Base-by-base conservation (phyloP, 2,113 vertebrate genomes). In the Sinosuthora webbiana region DNA sequence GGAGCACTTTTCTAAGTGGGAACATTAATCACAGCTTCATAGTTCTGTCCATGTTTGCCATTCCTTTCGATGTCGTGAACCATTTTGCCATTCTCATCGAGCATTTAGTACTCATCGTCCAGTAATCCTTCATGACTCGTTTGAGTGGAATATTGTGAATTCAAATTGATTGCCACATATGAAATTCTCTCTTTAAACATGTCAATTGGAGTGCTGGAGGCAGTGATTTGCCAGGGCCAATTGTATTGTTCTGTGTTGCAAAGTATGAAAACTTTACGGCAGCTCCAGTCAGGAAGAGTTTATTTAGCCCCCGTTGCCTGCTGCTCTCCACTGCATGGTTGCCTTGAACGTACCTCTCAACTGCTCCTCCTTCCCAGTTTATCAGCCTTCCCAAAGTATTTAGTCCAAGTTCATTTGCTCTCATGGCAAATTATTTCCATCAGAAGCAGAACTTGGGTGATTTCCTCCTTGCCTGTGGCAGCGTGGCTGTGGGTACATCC, bases 201-300 rank as follows among this genome's bases (percentile, higher is more conserved):
- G 89, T 89, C 24, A 71, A 52, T 94, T 74, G 78, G 78, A 84
- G 17, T 70, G 71, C 79, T 89, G 81, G 57, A 93, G 59, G 24
- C 82, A 94, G 57, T 75, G 64, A 89, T 62, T 89, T 77, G 30
- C 53, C 65, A 95, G 95, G 60, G 74, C n/a, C 19, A 25, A n/a
- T 86, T 97, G 55, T 77, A 63, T 84, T 97, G 83, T 93, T 87
- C 57, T 81, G 87, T 97, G 97, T 98, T 98, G 97, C 98, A 98
- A 98, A 98, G 97, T 98, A 97, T 98, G 97, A 98, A 98, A 97
- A 94, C 95, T 97, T 91, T 45, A 73, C 56, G 87, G 52, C 90
- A 83, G 65, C 78, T 91, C 92, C 31, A 27, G 47, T 93, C 49
- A 86, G 87, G 83, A 95, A 39, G 60, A 50, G 73, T 92, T 94